These are phyloP conservation scores for Okamejei kenojei DNA, from an alignment of 2,797 vertebrate genomes.

Conservation along the genomic window DNA sequence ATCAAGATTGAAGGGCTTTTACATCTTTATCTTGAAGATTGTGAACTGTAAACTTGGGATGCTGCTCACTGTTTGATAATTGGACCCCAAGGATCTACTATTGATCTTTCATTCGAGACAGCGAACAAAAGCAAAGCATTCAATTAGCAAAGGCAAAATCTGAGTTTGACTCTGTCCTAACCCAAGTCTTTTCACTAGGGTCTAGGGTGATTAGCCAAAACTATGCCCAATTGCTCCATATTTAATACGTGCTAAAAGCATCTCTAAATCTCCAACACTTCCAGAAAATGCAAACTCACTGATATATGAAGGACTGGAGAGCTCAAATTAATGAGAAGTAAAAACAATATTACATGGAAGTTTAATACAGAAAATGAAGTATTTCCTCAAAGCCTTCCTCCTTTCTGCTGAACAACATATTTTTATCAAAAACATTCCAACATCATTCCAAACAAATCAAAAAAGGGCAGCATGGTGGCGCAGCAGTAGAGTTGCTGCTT, in stretches of 20 bases:
- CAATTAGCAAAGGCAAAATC: not conserved
- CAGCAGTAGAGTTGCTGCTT: too few species aligned
- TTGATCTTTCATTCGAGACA: not conserved
- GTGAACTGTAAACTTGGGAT: too few species aligned
- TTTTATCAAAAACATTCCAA: too few species aligned
- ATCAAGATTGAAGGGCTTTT: too few species aligned
- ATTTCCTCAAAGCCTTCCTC: not conserved
- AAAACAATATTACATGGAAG: not conserved
- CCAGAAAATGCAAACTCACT: not conserved
- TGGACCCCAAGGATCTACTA: not conserved
- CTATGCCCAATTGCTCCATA: not conserved
- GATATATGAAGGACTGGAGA: not conserved
- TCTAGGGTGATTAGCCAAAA: not conserved
- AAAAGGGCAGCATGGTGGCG: too few species aligned
- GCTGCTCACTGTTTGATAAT: too few species aligned
- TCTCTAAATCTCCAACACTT: not conserved
- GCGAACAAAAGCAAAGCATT: not conserved
- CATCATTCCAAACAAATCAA: too few species aligned
- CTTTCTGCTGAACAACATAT: not conserved
- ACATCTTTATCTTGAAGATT: too few species aligned
- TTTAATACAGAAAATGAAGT: not conserved
- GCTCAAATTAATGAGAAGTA: not conserved
- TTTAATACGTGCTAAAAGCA: not conserved
- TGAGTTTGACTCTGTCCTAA: not conserved
- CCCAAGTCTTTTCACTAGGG: not conserved